These are phyloP conservation scores for Pseudotriccus pelzelni DNA, from an alignment of 2,797 vertebrate species.

Conservation along the genomic window DNA sequence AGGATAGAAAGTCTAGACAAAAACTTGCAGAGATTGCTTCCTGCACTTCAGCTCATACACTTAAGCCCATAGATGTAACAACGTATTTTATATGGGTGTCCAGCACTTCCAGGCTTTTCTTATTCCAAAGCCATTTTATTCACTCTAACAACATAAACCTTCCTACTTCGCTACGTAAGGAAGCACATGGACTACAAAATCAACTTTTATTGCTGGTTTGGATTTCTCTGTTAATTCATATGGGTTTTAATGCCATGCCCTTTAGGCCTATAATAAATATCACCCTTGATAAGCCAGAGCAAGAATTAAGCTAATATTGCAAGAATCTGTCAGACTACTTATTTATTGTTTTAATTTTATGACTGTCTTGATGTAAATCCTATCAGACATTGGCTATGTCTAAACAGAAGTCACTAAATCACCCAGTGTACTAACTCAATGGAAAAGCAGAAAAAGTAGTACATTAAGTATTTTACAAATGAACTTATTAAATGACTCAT, in stretches of 20 bases:
- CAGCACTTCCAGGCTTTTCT: neutral
- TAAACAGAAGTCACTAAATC: conserved; percentile 35
- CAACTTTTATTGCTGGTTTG: neutral
- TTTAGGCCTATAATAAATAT: conserved; percentile 43
- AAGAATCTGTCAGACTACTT: conserved; percentile 23
- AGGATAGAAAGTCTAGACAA: neutral
- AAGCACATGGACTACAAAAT: neutral
- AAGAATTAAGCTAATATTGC: conserved; percentile 49
- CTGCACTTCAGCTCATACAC: neutral
- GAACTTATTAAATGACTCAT: conserved; percentile 29
- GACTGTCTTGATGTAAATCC: conserved; percentile 10
- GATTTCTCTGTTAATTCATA: conserved; percentile 20
- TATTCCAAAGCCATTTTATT: neutral
- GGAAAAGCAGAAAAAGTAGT: neutral
- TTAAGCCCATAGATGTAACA: neutral
- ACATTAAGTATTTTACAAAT: neutral
- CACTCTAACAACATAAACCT: neutral
- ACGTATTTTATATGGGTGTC: neutral
- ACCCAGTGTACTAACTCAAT: neutral
- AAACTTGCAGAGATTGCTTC: neutral
- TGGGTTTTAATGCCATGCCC: neutral
- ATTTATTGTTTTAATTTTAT: conserved; percentile 59
- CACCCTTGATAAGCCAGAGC: neutral
- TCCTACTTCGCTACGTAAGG: neutral
- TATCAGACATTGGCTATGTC: neutral